These are phyloP conservation scores for Schizothorax lantsangensis DNA, from an alignment of 2,797 vertebrate genomes.

Conservation along the genomic window DNA sequence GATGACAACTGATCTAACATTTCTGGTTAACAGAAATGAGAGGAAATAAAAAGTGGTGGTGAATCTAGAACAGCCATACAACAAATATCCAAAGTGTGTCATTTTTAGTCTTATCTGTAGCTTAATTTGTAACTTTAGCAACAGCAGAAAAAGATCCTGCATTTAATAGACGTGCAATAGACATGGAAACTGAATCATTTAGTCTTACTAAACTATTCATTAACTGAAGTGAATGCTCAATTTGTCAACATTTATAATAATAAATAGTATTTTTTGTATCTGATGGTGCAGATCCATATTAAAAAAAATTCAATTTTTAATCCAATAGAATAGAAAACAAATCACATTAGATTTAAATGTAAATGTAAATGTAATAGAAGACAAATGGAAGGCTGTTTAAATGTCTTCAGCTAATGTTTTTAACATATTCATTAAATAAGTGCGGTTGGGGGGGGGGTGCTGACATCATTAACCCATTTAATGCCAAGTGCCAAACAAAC, in stretches of 20 bases:
- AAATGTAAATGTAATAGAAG: neutral
- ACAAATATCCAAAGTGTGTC: neutral
- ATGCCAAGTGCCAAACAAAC: constrained; percentile 49
- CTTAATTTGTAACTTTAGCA: neutral
- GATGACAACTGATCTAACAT: no score
- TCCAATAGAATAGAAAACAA: neutral
- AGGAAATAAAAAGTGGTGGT: no score
- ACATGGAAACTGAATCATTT: neutral
- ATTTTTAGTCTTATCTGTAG: neutral
- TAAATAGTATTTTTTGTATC: neutral
- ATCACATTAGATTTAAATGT: neutral
- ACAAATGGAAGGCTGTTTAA: neutral
- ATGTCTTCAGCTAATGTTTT: neutral
- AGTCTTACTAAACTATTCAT: neutral
- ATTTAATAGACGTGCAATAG: neutral
- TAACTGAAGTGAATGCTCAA: neutral
- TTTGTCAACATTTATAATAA: neutral
- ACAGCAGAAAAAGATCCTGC: neutral
- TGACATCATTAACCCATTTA: constrained; percentile 49
- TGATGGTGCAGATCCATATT: neutral
- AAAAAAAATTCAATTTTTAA: neutral
- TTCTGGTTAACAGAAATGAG: no score
- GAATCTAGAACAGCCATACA: neutral
- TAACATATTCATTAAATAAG: neutral
- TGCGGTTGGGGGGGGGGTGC: constrained; percentile 16